Evolutionary conservation across 1,140 invertebrate genomes (phyloP).

Genomic region (Agrilus planipennis): DNA sequence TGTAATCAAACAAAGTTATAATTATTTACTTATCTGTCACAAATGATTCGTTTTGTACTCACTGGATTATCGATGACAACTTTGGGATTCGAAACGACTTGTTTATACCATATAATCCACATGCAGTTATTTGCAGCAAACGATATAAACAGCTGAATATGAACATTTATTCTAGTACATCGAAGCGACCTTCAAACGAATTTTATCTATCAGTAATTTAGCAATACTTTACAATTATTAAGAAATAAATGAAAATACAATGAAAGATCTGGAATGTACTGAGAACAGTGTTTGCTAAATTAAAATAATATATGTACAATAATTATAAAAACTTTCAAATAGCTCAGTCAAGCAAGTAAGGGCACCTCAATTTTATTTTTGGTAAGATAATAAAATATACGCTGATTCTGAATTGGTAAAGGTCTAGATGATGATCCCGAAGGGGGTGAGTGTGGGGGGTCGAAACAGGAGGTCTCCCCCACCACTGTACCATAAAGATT

Average conservation of each 20-base stretch:
- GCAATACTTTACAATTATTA: no score
- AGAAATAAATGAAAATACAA: no score
- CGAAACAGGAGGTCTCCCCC: no score
- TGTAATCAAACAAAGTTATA: not conserved
- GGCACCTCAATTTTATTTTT: no score
- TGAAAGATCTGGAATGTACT: no score
- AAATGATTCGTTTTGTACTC: constrained; percentile 14
- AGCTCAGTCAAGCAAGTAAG: no score
- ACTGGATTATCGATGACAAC: constrained; percentile 40
- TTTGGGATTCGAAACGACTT: constrained; percentile 38
- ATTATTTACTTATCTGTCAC: not conserved
- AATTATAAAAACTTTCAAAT: not conserved
- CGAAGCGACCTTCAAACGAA: constrained; percentile 40
- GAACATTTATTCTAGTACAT: constrained; percentile 79
- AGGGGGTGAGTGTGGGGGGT: no score
- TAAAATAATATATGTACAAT: not conserved
- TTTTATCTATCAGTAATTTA: not conserved
- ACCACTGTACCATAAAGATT: no score
- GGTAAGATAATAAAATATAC: no score
- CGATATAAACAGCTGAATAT: constrained; percentile 85
- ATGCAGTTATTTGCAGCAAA: constrained; percentile 69
- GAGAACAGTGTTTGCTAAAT: no score
- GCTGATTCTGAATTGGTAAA: no score
- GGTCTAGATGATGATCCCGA: no score
- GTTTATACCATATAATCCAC: constrained; percentile 49